These are phyloP conservation scores for Typhlomys cinereus DNA, from an alignment of 2,113 vertebrate genomes.

Conservation along the genomic window DNA sequence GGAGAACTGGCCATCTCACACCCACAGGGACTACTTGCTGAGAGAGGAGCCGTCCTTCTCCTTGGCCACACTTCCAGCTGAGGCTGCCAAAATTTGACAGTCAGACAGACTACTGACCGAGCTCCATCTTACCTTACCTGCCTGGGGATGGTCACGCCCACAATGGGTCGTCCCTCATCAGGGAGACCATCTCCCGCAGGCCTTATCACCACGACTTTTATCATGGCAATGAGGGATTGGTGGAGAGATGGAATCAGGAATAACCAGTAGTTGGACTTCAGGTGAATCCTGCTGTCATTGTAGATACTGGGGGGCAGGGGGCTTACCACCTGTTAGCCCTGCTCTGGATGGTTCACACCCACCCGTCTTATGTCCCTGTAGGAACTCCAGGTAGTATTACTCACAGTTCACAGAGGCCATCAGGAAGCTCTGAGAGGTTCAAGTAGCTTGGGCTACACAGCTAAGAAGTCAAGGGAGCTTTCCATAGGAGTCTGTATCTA, in stretches of 20 bases:
- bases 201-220: too few species aligned
- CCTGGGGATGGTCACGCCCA: too few species aligned
- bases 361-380: neutral
- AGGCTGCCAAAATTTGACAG: too few species aligned
- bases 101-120: too few species aligned
- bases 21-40: too few species aligned
- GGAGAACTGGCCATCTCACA: too few species aligned
- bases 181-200: too few species aligned
- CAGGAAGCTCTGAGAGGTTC: neutral
- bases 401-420: neutral
- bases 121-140: too few species aligned
- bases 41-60: too few species aligned
- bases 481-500: neutral
- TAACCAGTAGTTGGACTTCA: neutral
- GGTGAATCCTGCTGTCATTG: neutral
- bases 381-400: neutral
- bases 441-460: neutral
- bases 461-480: neutral
- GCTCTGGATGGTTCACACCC: neutral
- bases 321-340: neutral
- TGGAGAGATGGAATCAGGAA: neutral
- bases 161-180: too few species aligned
- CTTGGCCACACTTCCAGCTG: too few species aligned
- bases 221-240: conserved; percentile 9
- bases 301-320: neutral